These are phyloP conservation scores for Gymnorhina tibicen DNA, from an alignment of 2,113 vertebrate species.

Conservation along the genomic window DNA sequence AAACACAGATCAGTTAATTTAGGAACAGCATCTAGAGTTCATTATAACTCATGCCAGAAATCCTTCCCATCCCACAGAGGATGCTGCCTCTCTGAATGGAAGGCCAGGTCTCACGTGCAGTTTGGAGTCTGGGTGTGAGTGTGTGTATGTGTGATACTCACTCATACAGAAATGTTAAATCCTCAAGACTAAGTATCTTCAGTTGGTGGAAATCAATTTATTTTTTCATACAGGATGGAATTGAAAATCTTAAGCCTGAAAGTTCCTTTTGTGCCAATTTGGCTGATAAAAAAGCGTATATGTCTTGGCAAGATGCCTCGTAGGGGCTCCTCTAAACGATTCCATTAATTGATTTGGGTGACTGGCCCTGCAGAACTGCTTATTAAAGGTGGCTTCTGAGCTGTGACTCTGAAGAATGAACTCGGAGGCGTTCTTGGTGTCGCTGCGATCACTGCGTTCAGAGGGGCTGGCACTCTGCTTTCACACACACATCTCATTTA, in stretches of 20 bases:
- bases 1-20: conserved; percentile 46
- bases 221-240: conserved; percentile 69
- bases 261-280: conserved; percentile 74
- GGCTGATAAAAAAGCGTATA: conserved; percentile 69
- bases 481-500: not conserved
- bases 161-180: conserved; percentile 69
- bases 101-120: not conserved
- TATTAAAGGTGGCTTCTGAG: conserved; percentile 46
- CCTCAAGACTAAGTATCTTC: conserved; percentile 71
- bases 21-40: not conserved
- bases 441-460: not conserved
- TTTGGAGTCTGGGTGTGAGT: not conserved
- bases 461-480: not conserved
- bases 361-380: conserved; percentile 58
- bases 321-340: conserved; percentile 62
- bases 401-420: conserved; percentile 33
- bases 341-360: conserved; percentile 76
- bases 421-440: not conserved
- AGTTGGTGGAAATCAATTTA: conserved; percentile 74
- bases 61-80: not conserved
- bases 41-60: not conserved
- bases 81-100: not conserved
- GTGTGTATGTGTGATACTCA: conserved; percentile 5
- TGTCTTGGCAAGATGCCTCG: conserved; percentile 61
- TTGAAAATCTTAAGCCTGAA: conserved; percentile 73